Base-by-base conservation (phyloP, 2,888 invertebrate species). In the Drosophila meridionalis region DNA sequence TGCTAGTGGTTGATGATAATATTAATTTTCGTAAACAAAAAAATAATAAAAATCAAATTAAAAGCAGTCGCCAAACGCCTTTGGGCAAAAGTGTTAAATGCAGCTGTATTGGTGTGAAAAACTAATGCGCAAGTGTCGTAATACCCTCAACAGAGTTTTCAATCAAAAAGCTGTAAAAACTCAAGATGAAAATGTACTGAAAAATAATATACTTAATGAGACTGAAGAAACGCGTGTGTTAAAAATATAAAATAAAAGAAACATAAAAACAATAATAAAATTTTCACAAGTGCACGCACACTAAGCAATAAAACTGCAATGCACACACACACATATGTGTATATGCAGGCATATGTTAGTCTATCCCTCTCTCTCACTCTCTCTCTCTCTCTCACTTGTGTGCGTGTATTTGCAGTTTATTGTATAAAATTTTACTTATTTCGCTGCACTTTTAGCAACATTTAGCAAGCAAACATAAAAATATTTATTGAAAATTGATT, bases 201-300 rank as follows among this genome's bases (percentile, higher is more conserved):
- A 73, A 58, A 45, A 62, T 40, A 42, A 65, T 45, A 34, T 38
- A n/a, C 9, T 12, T 6, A 30, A 32, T 34, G n/a, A 26, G 7
- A 26, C 3, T 4, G 47, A 48, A 52, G 8, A 63, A 52, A 8
- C 57, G 60, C 45, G 53, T 26, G 53, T 78, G 69, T 2, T 4
- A 20, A 30, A 7, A 43, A 38, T 6, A 43, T 4, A 26, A 48
- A 38, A 38, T 47, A 42, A 52, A 67, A 28, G 11, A 38, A 9
- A 42, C 48, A 30, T 47, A 55, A 66, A 62, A 56, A 43, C 32
- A 66, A 59, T 9, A 48, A 50, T 63, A 60, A 38, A 68, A 73
- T 81, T 77, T 87, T 74, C 74, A 87, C 87, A 86, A 75, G 67
- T 71, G 73, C 78, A 83, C 73, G 61, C 67, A 71, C 67, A 78